phyloP scores from a whole-genome alignment of 2,113 vertebrate species.

The Lanius ludovicianus region DNA sequence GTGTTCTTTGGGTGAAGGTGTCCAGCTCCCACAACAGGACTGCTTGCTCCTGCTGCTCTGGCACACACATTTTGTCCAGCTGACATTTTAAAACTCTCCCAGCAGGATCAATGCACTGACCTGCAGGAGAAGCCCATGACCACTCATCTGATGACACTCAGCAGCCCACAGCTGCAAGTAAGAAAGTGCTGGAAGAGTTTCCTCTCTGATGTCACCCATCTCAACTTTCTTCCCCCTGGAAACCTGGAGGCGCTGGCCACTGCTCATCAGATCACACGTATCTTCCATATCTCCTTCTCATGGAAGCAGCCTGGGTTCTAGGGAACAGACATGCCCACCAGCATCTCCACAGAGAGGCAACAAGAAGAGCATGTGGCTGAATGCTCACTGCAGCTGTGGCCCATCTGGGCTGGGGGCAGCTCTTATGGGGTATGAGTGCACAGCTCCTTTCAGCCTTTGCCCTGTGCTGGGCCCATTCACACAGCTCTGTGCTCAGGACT shows the following conservation, averaged over 20 bases:
- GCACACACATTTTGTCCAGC: background rate
- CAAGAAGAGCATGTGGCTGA: background rate
- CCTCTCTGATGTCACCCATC: background rate
- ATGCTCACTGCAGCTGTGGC: rapidly evolving
- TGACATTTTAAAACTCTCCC: background rate
- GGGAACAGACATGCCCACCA: background rate
- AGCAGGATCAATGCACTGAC: background rate
- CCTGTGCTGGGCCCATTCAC: background rate
- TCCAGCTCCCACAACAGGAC: background rate
- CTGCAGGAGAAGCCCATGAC: background rate
- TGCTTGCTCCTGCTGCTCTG: background rate
- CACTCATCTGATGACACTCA: background rate
- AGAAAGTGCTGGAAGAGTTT: background rate
- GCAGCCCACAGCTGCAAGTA: background rate
- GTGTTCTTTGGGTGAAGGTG: background rate
- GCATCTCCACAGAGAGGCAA: background rate
- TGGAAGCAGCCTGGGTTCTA: background rate
- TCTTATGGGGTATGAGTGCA: background rate
- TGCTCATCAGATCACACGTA: background rate
- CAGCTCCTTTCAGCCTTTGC: background rate
- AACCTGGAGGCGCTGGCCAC: background rate
- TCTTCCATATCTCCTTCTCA: background rate
- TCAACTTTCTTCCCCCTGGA: background rate
- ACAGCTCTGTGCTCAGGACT: background rate
- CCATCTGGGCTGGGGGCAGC: background rate